Conservation (phyloP, 2,797 vertebrate genomes). For the Periparus ater region DNA sequence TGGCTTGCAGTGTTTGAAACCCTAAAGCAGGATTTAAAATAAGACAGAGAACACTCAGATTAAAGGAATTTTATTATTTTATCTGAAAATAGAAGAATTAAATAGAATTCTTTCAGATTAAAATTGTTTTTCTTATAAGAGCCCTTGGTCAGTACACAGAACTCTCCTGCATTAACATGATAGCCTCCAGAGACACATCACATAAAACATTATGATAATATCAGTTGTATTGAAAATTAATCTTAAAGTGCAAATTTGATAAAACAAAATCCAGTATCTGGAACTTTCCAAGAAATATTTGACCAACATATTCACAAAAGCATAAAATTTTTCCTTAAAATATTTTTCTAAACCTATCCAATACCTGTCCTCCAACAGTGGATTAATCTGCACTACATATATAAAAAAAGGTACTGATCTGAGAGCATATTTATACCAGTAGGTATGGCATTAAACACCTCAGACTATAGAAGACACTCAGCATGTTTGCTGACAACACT, state of each 20-base stretch:
- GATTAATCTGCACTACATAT: neutral
- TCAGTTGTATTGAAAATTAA: neutral
- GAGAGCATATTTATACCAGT: neutral
- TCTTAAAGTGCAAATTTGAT: neutral
- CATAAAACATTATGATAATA: neutral
- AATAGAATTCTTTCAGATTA: neutral
- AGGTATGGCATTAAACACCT: neutral
- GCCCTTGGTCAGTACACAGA: neutral
- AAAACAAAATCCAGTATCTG: neutral
- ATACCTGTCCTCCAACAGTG: neutral
- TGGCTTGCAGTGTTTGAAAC: neutral
- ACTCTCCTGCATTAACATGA: rapidly evolving
- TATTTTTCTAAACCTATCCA: neutral
- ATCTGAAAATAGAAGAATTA: neutral
- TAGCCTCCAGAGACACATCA: neutral
- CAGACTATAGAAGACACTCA: neutral
- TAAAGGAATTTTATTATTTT: neutral
- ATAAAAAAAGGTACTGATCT: neutral
- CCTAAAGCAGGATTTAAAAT: neutral
- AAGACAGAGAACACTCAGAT: neutral
- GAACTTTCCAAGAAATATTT: neutral
- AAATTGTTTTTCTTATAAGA: neutral
- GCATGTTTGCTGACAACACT: rapidly evolving
- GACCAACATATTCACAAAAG: neutral
- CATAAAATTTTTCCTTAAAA: neutral